Evolutionary conservation across 2,113 vertebrate genomes (phyloP).

Genomic region (Engystomops pustulosus): DNA sequence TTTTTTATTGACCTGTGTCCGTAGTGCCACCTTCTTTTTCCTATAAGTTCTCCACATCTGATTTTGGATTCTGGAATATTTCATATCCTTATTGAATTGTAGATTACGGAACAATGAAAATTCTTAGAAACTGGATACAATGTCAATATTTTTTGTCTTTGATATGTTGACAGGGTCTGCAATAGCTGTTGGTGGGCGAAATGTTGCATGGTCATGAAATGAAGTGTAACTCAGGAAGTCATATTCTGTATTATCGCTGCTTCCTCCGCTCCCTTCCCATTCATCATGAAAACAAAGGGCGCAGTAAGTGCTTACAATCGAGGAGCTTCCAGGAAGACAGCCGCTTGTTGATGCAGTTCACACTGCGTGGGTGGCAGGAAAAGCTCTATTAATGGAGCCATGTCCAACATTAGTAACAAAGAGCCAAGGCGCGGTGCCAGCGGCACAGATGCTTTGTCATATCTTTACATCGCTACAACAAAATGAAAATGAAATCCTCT

Average conservation of each 20-base stretch:
- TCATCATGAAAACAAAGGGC: constrained; percentile 28
- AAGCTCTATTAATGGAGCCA: constrained; percentile 46
- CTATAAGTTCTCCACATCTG: too few relatives aligned
- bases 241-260: background rate
- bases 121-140: background rate
- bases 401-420: constrained; percentile 47
- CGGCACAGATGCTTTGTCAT: constrained; percentile 43
- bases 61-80: background rate
- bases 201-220: background rate
- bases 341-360: constrained; percentile 17
- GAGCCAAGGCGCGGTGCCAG: constrained; percentile 33
- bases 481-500: constrained; percentile 33
- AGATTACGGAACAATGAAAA: background rate
- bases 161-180: background rate
- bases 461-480: constrained; percentile 26
- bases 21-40: background rate
- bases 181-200: background rate
- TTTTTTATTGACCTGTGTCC: background rate
- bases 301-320: background rate
- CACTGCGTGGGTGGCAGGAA: constrained; percentile 50
- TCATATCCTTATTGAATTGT: background rate
- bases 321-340: constrained; percentile 37
- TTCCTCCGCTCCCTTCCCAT: constrained; percentile 20
- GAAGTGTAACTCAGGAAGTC: constrained; percentile 18
- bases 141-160: background rate